Conservation (phyloP, 2,113 vertebrate genomes). For the Toxotes chatareus region DNA sequence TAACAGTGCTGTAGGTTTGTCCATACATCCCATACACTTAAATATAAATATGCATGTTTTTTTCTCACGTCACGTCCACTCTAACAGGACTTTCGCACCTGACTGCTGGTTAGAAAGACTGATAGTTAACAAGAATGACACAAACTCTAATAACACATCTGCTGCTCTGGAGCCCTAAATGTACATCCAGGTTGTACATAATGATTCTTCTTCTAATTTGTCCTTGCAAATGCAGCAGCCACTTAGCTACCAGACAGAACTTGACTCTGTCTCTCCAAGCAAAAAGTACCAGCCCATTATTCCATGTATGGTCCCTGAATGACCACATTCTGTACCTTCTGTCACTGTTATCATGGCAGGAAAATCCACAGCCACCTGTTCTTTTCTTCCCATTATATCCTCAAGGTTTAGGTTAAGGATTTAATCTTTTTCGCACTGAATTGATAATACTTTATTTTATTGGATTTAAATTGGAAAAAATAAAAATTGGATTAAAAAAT, state of each 20-base stretch:
- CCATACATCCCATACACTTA: not conserved
- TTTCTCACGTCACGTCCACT: not conserved
- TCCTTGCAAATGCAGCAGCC: slow-evolving; percentile 83
- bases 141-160: slow-evolving; percentile 36
- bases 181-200: slow-evolving; percentile 16
- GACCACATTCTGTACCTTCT: slow-evolving; percentile 75
- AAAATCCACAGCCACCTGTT: slow-evolving; percentile 57
- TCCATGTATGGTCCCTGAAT: slow-evolving; percentile 73
- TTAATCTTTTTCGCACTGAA: not conserved
- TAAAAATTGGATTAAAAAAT: not conserved
- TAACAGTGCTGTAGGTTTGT: not conserved
- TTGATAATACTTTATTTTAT: not conserved
- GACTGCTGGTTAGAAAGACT: not conserved
- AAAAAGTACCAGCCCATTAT: slow-evolving; percentile 80
- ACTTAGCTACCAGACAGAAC: slow-evolving; percentile 88
- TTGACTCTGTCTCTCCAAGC: slow-evolving; percentile 86
- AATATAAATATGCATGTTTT: not conserved
- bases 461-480: not conserved
- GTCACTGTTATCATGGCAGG: slow-evolving; percentile 68
- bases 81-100: slow-evolving; percentile 3
- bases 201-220: slow-evolving; percentile 29
- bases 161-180: slow-evolving; percentile 10
- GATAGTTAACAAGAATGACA: slow-evolving; percentile 8
- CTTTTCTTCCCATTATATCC: not conserved
- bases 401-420: not conserved